A percentile compares a stretch with the other conserved stretches of the same genome.
phyloP scores from a whole-genome alignment of 2,113 vertebrate genomes.

The Macrotis lagotis region DNA sequence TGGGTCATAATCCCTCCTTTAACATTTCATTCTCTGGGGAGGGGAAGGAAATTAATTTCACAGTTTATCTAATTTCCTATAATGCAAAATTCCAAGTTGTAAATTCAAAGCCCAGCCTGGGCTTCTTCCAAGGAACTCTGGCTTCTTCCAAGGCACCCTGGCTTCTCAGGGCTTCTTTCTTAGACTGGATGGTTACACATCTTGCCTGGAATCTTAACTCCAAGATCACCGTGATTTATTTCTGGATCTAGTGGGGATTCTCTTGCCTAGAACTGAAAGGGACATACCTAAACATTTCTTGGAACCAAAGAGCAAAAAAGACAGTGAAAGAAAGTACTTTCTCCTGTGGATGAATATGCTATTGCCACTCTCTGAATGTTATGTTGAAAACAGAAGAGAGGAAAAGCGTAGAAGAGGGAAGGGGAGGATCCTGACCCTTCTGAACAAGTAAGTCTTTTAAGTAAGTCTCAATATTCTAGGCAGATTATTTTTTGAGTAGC shows the following conservation, averaged over 20 bases:
- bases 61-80: background rate
- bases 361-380: background rate
- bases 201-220: background rate
- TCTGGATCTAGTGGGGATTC: background rate
- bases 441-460: background rate
- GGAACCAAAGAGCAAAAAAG: background rate
- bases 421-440: background rate
- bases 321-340: background rate
- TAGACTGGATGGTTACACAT: background rate
- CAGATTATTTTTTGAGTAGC: no score
- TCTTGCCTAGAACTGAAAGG: background rate
- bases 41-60: background rate
- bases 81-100: background rate
- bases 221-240: background rate
- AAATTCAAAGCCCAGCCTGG: background rate
- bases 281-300: background rate
- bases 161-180: background rate
- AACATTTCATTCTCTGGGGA: background rate
- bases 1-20: background rate
- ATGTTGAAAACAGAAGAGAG: background rate
- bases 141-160: background rate
- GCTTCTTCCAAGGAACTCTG: background rate
- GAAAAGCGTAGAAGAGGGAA: no score
- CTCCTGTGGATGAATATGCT: background rate
- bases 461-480: background rate